phyloP scores from a whole-genome alignment of 35 echinoderm and acorn worm genomes.

The Heliocidaris erythrogramma region DNA sequence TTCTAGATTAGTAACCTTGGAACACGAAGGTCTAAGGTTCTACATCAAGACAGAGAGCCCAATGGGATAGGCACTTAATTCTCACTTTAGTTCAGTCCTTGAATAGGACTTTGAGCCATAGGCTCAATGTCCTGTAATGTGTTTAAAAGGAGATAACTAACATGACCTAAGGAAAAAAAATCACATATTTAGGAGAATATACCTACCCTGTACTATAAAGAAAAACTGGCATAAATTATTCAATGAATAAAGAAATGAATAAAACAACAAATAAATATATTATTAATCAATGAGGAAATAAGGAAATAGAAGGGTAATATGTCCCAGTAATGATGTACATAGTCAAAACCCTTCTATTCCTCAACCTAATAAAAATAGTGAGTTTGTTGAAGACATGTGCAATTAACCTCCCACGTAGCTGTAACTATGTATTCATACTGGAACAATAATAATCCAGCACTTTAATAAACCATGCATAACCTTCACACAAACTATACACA shows the following conservation, averaged over 20 bases:
- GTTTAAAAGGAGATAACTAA: no score
- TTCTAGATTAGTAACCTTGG: not conserved
- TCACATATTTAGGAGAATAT: not conserved
- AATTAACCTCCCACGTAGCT: not conserved
- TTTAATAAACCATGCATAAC: not conserved
- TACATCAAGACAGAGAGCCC: not conserved
- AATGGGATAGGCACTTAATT: not conserved
- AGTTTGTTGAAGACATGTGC: not conserved
- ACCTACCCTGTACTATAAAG: not conserved
- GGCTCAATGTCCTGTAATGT: no score
- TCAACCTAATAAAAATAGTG: not conserved
- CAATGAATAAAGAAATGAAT: not conserved
- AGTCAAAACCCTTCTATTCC: not conserved
- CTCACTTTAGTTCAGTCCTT: not conserved
- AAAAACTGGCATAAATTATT: not conserved
- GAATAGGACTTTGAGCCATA: not conserved
- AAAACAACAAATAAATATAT: not conserved
- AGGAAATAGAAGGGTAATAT: not conserved
- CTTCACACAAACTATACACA: not conserved
- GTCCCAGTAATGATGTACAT: not conserved
- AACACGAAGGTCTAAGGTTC: not conserved
- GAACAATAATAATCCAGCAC: not conserved
- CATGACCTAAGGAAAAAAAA: not conserved
- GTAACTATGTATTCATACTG: not conserved
- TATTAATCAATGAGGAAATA: not conserved